Conservation (phyloP, 2,797 vertebrate species). For the Spatula versicolor region DNA sequence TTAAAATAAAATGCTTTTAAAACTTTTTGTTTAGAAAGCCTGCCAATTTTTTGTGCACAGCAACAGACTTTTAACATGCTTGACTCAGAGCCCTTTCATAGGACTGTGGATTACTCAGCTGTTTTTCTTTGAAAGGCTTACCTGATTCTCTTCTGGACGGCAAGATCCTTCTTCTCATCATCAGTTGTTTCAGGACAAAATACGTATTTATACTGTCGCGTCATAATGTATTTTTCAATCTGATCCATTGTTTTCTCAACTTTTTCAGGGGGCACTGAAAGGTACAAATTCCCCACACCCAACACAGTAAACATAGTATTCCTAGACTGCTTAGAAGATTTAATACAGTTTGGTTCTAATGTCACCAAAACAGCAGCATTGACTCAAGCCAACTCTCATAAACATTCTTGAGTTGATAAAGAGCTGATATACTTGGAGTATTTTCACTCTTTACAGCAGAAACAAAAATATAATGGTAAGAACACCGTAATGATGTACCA, state of each 20-base stretch:
- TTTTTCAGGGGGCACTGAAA: slow-evolving; percentile 89
- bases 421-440: not conserved
- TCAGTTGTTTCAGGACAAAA: slow-evolving; percentile 97
- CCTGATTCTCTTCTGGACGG: slow-evolving; percentile 93
- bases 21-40: not conserved
- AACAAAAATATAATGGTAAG: not conserved
- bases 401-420: not conserved
- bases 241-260: slow-evolving; percentile 97
- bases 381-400: not conserved
- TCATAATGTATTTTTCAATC: slow-evolving; percentile 97
- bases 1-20: not conserved
- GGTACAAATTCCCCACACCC: not conserved
- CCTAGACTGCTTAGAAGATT: not conserved
- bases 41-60: not conserved
- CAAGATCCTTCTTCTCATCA: slow-evolving; percentile 95
- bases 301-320: not conserved
- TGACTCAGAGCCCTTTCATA: not conserved
- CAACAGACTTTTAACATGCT: not conserved
- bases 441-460: not conserved
- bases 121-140: slow-evolving; percentile 46
- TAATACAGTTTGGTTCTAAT: not conserved
- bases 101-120: not conserved
- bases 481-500: not conserved
- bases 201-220: slow-evolving; percentile 93
- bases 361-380: not conserved